Evolutionary conservation across 2,113 vertebrate genomes (phyloP), one percentile per base, ranked within the genome.

Genomic region (Picathartes gymnocephalus): DNA sequence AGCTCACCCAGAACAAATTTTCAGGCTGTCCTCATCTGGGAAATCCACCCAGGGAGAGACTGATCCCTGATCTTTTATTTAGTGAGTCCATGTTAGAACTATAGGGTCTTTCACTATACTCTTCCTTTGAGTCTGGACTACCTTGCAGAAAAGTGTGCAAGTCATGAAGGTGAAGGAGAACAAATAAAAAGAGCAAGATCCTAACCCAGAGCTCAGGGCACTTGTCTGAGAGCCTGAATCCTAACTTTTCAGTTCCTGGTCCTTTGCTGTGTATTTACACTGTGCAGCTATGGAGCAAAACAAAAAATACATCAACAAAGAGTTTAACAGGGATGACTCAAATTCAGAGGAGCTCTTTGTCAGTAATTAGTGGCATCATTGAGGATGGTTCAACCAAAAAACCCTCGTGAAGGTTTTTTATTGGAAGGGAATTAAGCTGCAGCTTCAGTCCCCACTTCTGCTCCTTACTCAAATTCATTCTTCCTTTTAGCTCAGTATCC

Each of bases 11-110:
- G 37, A 71, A 33, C 2, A 65, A 40, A 87, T n/a, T 44, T 82
- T 6, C 30, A 82, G 28, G 9, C 4, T 87, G 8, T 60, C 16
- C 37, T 85, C 11, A 28, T 10, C 13, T 40, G 22, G 44, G 28
- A 65, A 83, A 69, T 53, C 15, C 27, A 65, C 48, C 19, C 5
- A 45, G 10, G 20, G 17, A 37, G 35, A 79, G 16, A 58, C 3
- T 51, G 33, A 85, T 47, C 30, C 5, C 21, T 2, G 3, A 56
- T 18, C 3, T 92, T 72, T 79, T 69, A 33, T 60, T 87, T 79
- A 2, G 9, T 2, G 0, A 2, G 21, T 56, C 8, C 6, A 4
- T 23, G 10, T 72, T 68, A 68, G 35, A 81, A 45, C 21, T 51
- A 4, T 7, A 51, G 13, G 4, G 10, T n/a, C 28, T 80, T 88